These are phyloP conservation scores for Mormyrus lacerda DNA, from an alignment of 2,113 vertebrate genomes.

Conservation along the genomic window DNA sequence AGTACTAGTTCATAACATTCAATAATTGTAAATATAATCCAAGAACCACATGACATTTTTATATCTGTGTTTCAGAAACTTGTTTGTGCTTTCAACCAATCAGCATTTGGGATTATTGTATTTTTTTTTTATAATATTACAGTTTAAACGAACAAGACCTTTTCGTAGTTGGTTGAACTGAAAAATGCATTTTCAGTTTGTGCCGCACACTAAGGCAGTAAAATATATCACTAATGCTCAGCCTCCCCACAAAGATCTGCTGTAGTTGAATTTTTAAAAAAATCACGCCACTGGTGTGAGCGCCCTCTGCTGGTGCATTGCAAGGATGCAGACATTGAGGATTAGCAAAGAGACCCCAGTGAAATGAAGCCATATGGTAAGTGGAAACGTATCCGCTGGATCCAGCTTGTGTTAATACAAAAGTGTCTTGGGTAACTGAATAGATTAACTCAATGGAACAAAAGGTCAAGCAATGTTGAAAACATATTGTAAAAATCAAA, in stretches of 20 bases:
- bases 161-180: background rate
- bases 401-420: slow-evolving; percentile 62
- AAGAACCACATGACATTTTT: background rate
- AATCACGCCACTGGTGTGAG: background rate
- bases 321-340: slow-evolving; percentile 21
- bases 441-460: slow-evolving; percentile 59
- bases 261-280: background rate
- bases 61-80: background rate
- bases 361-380: slow-evolving; percentile 57
- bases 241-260: background rate
- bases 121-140: background rate
- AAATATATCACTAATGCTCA: background rate
- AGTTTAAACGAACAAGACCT: background rate
- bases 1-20: no score
- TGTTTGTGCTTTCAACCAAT: background rate
- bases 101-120: background rate
- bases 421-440: slow-evolving; percentile 65
- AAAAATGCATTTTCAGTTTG: background rate
- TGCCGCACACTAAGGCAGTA: background rate
- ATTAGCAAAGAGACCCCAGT: slow-evolving; percentile 34
- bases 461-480: slow-evolving; percentile 47
- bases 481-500: slow-evolving; percentile 5
- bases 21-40: no score
- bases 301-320: slow-evolving; percentile 2
- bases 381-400: slow-evolving; percentile 61